phyloP scores from a whole-genome alignment of 37 sponge, comb jelly and placozoan genomes.

The Oscarella lobularis region DNA sequence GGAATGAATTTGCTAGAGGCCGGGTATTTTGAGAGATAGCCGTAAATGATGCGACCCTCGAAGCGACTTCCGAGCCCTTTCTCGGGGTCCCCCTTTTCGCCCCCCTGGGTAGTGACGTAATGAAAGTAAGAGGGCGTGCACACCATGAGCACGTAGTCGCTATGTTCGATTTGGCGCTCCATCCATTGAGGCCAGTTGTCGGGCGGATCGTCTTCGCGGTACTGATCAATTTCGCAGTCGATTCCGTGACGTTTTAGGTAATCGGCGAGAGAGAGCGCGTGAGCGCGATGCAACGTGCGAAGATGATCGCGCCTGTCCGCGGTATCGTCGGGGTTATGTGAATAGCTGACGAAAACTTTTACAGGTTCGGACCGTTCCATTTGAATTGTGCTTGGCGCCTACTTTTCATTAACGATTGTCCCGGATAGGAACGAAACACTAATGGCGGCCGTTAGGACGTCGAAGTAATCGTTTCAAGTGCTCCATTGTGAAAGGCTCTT shows the following conservation, averaged over 20 bases:
- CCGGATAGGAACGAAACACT: no score
- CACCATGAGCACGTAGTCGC: neutral
- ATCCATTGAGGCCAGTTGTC: neutral
- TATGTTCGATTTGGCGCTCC: neutral
- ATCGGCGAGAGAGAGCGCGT: neutral
- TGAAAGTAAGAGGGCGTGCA: neutral
- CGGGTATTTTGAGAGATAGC: neutral
- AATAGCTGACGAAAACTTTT: slow-evolving; percentile 1
- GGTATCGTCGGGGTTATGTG: neutral
- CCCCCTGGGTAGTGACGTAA: neutral
- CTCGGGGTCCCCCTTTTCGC: no score
- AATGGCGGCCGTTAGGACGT: no score
- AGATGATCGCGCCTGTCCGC: neutral
- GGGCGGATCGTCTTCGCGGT: neutral
- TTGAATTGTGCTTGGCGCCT: no score
- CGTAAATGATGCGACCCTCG: neutral
- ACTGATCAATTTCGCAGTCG: neutral
- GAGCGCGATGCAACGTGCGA: neutral
- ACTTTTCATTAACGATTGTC: no score
- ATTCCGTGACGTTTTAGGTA: neutral
- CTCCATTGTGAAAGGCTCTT: no score
- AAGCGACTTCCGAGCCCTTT: neutral
- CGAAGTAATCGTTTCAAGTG: no score
- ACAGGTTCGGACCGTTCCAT: no score
- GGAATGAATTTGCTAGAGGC: neutral